These are phyloP conservation scores for Triplophysa siluroides DNA, from an alignment of 2,113 vertebrate genomes.

Conservation along the genomic window DNA sequence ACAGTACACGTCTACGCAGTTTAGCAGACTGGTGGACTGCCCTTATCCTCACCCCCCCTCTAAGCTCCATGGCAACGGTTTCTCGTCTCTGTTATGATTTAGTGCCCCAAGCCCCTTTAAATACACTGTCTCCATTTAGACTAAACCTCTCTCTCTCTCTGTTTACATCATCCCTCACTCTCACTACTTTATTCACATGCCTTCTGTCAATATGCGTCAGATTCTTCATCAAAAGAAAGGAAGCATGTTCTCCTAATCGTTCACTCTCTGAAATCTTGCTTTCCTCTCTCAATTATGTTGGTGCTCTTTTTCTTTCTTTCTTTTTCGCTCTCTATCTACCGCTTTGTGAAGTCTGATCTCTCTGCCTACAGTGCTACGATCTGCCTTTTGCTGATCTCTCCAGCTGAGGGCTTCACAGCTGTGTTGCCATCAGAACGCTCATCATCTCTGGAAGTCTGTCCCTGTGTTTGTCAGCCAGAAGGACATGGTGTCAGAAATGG, in stretches of 20 bases:
- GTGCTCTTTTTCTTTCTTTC: not conserved
- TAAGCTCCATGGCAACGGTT: conserved; percentile 43
- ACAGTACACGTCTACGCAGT: not conserved
- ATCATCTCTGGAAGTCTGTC: not conserved
- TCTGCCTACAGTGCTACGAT: not conserved
- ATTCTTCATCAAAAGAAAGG: conserved; percentile 25
- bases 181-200: conserved; percentile 5
- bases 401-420: conserved; percentile 1
- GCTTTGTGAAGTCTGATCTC: not conserved
- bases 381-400: not conserved
- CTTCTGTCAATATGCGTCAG: not conserved
- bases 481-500: conserved; percentile 22
- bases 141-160: conserved; percentile 9
- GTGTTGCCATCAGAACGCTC: not conserved
- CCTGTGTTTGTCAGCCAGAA: conserved; percentile 14
- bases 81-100: conserved; percentile 32
- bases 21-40: conserved; percentile 24
- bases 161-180: conserved; percentile 34
- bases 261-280: not conserved
- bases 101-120: conserved; percentile 41
- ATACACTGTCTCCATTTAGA: conserved; percentile 40
- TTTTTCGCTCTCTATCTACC: no score
- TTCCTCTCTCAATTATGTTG: not conserved
- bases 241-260: not conserved
- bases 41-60: conserved; percentile 5